Evolutionary conservation across 2,888 invertebrate species (phyloP), one percentile per base, ranked within the genome.

Genomic region (Drosophila pseudotalamancana): DNA sequence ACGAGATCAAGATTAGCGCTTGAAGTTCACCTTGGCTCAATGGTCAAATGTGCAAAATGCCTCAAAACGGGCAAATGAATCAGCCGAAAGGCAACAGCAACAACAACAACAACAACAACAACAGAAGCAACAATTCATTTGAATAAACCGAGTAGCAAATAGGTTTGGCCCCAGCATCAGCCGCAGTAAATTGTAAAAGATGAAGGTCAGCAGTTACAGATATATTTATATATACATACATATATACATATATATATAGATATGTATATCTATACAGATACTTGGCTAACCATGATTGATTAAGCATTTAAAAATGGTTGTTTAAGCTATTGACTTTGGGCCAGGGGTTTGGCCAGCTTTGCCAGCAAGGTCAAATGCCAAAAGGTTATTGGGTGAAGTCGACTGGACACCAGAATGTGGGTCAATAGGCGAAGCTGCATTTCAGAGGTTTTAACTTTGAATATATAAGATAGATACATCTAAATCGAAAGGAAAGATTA

Each of bases 11-110:
- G 82, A 88, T 83, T 87, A 85, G 78, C 77, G 66, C 53, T 77
- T 81, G 82, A 72, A 51, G 83, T 77, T 83, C 82, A 88, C 83
- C 88, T 83, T 83, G 83, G 78, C 83, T 88, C 77, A 88, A 88
- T 82, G 81, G 81, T 88, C 81, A 88, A 82, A 88, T 88, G 81
- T 88, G 81, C 81, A 83, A 88, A 81, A 75, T 76, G 72, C 57
- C 64, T 69, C 51, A 65, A 57, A 60, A 50, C 35, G 43, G 49
- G 53, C 51, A 71, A 71, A 79, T 84, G 87, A 87, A 66, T 86
- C 86, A 81, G 74, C 61, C 78, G 43, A 76, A 63, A 71, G 68
- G 49, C 74, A 68, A 54, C 25, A 49, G 29, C 73, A 49, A 19
- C 37, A 51, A 8, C 46, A 49, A 37, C 43, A 59, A 48, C 73